Base-by-base conservation (phyloP, 2,888 invertebrate genomes). In the Drosophila infuscata region DNA sequence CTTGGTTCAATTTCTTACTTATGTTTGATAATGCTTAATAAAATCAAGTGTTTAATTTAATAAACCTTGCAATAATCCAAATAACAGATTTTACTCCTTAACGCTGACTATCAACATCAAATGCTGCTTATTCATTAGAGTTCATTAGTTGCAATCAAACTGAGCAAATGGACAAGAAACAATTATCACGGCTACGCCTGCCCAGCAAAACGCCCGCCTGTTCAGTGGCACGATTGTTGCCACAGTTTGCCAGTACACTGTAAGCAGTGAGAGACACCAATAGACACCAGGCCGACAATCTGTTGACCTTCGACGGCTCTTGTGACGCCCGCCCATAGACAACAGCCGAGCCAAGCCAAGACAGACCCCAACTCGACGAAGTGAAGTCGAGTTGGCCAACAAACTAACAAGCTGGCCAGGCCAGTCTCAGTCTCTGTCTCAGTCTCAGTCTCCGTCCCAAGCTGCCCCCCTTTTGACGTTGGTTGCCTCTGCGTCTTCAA, bases 131-230 rank as follows among this genome's bases (percentile, higher is more conserved):
- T 86, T 88, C 91, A 87, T 89, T 89, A 89, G 80, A 74, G 82
- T 75, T 87, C 90, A 87, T 87, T 87, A 87, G 90, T 75, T 85
- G 89, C 88, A 89, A 90, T 90, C 91, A 87, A 88, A 80, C 68
- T 70, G 73, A 70, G 68, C 78, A 88, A 90, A 90, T 89, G 88
- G 80, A 84, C 91, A 89, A 89, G 91, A 89, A 90, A 90, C 91
- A 87, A 87, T 87, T 87, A 87, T 89, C 85, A 87, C 88, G 83
- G 88, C 67, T 74, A 90, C 91, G 89, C 86, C 86, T 70, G 80
- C 56, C 76, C 43, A 52, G 46, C 59, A 25, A 63, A 75, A 49
- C 51, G 52, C 46, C 62, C 56, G 72, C 82, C 74, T 65, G 79
- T 68, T 78, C 76, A 68, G 56, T 51, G 63, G 60, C 81, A 70